Evolutionary conservation across 2,888 invertebrate species (phyloP), one percentile per base, ranked within the genome.

Genomic region (Drosophila anomalata): DNA sequence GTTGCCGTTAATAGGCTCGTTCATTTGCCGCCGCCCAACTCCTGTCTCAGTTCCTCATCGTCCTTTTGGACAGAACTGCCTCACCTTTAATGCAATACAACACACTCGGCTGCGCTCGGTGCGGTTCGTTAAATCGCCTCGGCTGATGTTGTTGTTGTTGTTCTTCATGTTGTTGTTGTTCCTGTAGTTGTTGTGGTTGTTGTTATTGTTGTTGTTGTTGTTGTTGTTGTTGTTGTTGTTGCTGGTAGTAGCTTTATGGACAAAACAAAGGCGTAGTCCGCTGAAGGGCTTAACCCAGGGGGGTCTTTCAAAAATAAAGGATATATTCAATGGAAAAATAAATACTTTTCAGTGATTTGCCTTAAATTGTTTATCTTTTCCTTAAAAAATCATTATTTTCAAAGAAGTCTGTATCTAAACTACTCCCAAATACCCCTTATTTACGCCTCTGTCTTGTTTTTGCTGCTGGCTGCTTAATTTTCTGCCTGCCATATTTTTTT

Each of bases 1-100:
- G 82, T 79, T 82, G 87, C 83, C 75, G 84, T 78, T 83, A 84
- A 83, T 87, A 87, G 82, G 83, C 87, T 79, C 86, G 82, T 84
- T 84, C 85, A 82, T 79, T 87, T 79, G 74, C 76, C 76, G 68
- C 56, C 65, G 65, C 70, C 63, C 22, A 44, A 12, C 44, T 44
- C 20, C 63, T 62, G n/a, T 22, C 14, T 11, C 36, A 29, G 26
- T n/a, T n/a, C 6, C 8, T 6, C 14, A 33, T 47, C 59, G 33
- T 47, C 56, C 44, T 44, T 44, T 53, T 22, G 50, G 60, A 42
- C 54, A 54, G 59, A 54, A 56, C 61, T 63, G 77, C 83, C 79
- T 66, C 68, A 80, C 85, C 79, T 83, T 82, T 87, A 83, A 83
- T 84, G 82, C 82, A 83, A 81, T 87, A 81, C 87, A 79, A 79